These are phyloP conservation scores for Passer montanus DNA, from an alignment of 2,113 vertebrate species.

Conservation along the genomic window DNA sequence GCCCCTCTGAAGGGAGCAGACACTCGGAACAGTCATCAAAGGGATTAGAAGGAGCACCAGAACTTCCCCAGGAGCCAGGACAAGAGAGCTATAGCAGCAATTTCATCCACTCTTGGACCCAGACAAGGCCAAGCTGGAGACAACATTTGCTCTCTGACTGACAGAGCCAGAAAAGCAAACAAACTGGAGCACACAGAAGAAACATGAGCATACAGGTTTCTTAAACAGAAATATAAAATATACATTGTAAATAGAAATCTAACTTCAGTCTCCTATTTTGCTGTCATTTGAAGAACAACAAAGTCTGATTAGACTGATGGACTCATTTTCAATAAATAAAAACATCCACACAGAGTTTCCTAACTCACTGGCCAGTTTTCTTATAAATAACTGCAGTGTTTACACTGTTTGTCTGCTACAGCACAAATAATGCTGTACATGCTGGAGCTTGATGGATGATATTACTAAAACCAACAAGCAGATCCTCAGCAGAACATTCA, in stretches of 20 bases:
- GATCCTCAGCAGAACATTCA: background rate
- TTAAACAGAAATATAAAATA: background rate
- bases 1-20: background rate
- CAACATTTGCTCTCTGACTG: background rate
- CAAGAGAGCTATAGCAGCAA: background rate
- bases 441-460: background rate
- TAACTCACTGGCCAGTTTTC: background rate
- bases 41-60: background rate
- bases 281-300: background rate
- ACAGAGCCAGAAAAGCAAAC: background rate
- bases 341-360: background rate
- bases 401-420: constrained; percentile 1
- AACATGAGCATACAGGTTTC: background rate
- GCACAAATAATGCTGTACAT: background rate
- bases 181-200: background rate
- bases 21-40: background rate
- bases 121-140: background rate
- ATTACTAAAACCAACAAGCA: background rate
- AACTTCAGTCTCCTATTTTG: background rate
- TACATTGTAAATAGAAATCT: background rate
- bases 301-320: background rate
- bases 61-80: background rate
- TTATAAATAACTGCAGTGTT: background rate
- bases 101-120: background rate
- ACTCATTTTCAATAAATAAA: background rate